A percentile compares a stretch with the other conserved stretches of the same genome.
These are phyloP conservation scores for Cyanoderma ruficeps DNA, from an alignment of 2,113 vertebrate genomes.

Conservation along the genomic window DNA sequence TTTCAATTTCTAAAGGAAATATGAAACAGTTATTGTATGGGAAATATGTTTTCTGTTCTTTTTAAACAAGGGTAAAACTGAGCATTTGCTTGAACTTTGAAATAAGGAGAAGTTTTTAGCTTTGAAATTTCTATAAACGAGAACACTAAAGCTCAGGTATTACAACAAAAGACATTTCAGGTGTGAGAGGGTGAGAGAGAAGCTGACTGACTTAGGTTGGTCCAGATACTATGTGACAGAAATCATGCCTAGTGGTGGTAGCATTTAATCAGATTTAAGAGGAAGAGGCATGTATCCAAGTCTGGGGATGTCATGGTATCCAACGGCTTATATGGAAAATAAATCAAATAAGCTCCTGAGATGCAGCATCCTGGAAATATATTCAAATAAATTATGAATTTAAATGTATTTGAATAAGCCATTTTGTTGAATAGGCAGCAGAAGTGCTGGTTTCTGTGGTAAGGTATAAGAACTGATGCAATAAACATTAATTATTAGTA, in stretches of 20 bases:
- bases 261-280: slow-evolving; percentile 37
- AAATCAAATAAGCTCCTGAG: background rate
- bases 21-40: background rate
- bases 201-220: background rate
- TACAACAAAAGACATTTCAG: background rate
- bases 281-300: slow-evolving; percentile 31
- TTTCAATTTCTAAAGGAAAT: background rate
- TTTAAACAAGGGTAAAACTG: background rate
- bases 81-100: background rate
- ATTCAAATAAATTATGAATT: background rate
- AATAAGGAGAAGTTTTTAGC: background rate
- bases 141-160: background rate
- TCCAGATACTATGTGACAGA: background rate
- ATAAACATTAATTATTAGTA: background rate
- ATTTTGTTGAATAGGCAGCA: background rate
- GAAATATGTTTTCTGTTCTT: background rate
- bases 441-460: background rate
- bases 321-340: background rate
- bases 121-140: background rate
- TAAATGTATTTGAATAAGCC: background rate
- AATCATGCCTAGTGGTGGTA: slow-evolving; percentile 28
- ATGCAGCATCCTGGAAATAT: background rate
- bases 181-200: background rate
- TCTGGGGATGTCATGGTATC: background rate
- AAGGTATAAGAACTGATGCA: background rate